Percentiles rank a stretch among this genome's conserved stretches.
Conservation (phyloP, 2,888 invertebrate species). For the Tuta absoluta region DNA sequence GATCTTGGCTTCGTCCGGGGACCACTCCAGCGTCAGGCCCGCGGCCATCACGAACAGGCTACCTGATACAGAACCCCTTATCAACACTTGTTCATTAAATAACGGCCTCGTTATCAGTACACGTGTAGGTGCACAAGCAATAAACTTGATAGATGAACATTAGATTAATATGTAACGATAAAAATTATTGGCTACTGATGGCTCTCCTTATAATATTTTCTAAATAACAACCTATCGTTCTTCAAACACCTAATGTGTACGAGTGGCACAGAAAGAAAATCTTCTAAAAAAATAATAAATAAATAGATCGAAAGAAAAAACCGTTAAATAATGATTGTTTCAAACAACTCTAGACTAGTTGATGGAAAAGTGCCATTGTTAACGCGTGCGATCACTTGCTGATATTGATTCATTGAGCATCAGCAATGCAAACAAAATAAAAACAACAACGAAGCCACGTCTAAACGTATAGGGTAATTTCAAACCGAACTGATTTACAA, state of each 20-base stretch:
- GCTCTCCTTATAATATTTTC: no score
- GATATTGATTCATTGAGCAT: not conserved
- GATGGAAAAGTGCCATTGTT: not conserved
- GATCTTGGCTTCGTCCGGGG: conserved; percentile 70
- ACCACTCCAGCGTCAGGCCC: conserved; percentile 72
- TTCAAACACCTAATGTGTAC: not conserved
- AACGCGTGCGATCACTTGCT: conserved; percentile 3
- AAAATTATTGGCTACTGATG: not conserved
- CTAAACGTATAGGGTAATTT: no score
- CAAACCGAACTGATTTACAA: no score
- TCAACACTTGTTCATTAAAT: not conserved
- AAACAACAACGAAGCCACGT: no score
- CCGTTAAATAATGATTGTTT: no score
- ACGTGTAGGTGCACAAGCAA: conserved; percentile 1
- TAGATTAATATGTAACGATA: not conserved
- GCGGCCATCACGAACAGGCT: conserved; percentile 87
- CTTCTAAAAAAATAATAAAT: no score
- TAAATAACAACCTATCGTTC: no score
- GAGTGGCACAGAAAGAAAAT: not conserved
- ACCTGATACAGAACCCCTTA: conserved; percentile 62
- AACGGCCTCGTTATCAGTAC: not conserved
- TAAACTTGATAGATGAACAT: conserved; percentile 3
- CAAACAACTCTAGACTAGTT: not conserved
- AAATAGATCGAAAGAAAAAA: no score
- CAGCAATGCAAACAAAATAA: conserved; percentile 2